These are phyloP conservation scores for Drosophila jambulina DNA, from an alignment of 1,140 invertebrate species.

Conservation along the genomic window DNA sequence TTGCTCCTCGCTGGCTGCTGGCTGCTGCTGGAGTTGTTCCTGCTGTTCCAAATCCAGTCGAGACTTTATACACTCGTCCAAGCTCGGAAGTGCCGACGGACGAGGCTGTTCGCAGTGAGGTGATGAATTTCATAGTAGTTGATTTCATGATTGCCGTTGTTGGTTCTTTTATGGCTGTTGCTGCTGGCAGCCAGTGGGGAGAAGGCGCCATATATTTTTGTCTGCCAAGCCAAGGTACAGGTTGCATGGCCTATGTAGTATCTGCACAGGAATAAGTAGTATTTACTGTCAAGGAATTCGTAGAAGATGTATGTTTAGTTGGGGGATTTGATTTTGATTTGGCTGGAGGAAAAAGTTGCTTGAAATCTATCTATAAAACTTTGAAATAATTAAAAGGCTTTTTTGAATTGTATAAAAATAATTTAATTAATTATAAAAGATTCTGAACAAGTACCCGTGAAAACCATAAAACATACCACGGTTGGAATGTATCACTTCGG, in stretches of 20 bases:
- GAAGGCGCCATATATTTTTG: constrained; percentile 12
- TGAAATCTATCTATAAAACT: no score
- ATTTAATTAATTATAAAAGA: neutral
- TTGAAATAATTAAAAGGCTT: neutral
- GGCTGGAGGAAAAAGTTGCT: no score
- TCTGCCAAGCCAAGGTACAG: neutral
- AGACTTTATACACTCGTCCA: constrained; percentile 56
- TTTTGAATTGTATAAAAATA: neutral
- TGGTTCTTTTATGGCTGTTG: constrained; percentile 37
- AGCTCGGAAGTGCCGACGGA: constrained; percentile 72
- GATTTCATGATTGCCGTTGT: constrained; percentile 82
- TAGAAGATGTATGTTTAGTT: no score
- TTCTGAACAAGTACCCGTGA: neutral
- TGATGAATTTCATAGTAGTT: constrained; percentile 85
- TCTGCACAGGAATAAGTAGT: neutral
- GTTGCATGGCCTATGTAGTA: neutral
- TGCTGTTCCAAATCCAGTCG: constrained; percentile 62
- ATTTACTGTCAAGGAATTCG: neutral
- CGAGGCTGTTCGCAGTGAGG: constrained; percentile 70
- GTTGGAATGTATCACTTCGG: constrained; percentile 11
- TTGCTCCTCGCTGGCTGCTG: constrained; percentile 29
- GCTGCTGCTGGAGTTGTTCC: constrained; percentile 31
- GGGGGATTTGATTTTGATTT: no score
- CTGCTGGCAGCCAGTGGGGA: constrained; percentile 4
- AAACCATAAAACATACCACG: neutral